Conservation (phyloP, 2,797 vertebrate genomes). For the Telmatherina bonti region DNA sequence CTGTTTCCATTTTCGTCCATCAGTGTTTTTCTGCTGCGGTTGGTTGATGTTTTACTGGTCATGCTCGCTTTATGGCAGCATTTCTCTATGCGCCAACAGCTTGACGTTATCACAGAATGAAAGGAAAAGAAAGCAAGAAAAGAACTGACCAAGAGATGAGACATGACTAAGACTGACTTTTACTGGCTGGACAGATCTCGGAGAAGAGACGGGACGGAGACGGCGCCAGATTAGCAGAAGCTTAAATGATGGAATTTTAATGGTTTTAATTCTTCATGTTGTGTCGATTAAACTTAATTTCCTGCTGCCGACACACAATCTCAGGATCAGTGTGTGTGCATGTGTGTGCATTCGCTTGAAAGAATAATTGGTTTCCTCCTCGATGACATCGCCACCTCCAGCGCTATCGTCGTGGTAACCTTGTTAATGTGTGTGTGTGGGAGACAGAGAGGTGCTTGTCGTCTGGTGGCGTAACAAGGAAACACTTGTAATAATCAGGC, state of each 20-base stretch:
- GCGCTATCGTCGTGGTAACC: conserved; percentile 76
- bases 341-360: background rate
- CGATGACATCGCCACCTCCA: conserved; percentile 53
- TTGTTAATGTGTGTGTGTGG: conserved; percentile 43
- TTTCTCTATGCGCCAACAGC: too few relatives aligned
- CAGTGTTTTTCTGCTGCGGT: conserved; percentile 1
- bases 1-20: background rate
- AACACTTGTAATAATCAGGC: conserved; percentile 68
- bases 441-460: conserved; percentile 33
- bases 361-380: conserved; percentile 67
- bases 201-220: too few relatives aligned
- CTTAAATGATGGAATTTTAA: too few relatives aligned
- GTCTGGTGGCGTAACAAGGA: conserved; percentile 41
- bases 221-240: too few relatives aligned
- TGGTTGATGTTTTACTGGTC: too few relatives aligned
- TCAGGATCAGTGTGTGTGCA: conserved; percentile 12
- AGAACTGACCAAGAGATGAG: too few relatives aligned
- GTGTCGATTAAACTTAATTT: conserved; percentile 14
- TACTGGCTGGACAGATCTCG: too few relatives aligned
- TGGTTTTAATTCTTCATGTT: conserved; percentile 5
- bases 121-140: too few relatives aligned
- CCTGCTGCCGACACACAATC: background rate
- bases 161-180: too few relatives aligned
- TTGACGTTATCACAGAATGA: too few relatives aligned
- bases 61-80: too few relatives aligned